Base-by-base conservation (phyloP, 2,888 invertebrate species). In the Drosophila multiciliata region DNA sequence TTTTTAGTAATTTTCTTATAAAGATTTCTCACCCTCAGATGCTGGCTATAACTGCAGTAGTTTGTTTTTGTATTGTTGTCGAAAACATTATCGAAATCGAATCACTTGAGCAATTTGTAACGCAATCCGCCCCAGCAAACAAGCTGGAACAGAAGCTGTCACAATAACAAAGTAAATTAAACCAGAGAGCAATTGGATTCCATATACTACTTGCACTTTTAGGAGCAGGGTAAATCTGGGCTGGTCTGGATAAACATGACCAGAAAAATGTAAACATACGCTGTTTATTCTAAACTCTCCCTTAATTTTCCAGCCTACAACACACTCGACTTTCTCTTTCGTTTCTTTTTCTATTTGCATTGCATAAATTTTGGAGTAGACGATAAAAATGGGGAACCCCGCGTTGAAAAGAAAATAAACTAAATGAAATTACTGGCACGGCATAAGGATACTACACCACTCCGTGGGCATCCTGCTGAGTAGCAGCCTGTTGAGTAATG, bases 31-130 rank as follows among this genome's bases (percentile, higher is more conserved):
- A 49, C 50, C 63, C 67, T 55, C 33, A n/a, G 48, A 6, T 17
- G 32, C 38, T 48, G 29, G 20, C 17, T n/a, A 15, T 32, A 26
- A 17, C 36, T 58, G 60, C 57, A 58, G 8, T 68, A 50, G 53
- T 15, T 38, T 29, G 36, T 65, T 48, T 65, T 57, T 33, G 42
- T 32, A 4, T 58, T 54, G 49, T 38, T 57, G 29, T 60, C 62
- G 32, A 32, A 35, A 64, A 75, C 76, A 82, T 86, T 89, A 89
- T 83, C 82, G 82, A 80, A 81, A 86, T 88, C 76, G 83, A 88
- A 82, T 89, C 83, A 80, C 80, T 90, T 73, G 8, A 84, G 82
- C 89, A 87, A 90, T 90, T 91, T 89, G 90, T 89, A 84, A 85
- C 65, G 80, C 80, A 78, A 82, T 68, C 63, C 73, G 63, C 60